Evolutionary conservation across 2,797 vertebrate genomes (phyloP).

Genomic region (Paedocypris micromegethes): DNA sequence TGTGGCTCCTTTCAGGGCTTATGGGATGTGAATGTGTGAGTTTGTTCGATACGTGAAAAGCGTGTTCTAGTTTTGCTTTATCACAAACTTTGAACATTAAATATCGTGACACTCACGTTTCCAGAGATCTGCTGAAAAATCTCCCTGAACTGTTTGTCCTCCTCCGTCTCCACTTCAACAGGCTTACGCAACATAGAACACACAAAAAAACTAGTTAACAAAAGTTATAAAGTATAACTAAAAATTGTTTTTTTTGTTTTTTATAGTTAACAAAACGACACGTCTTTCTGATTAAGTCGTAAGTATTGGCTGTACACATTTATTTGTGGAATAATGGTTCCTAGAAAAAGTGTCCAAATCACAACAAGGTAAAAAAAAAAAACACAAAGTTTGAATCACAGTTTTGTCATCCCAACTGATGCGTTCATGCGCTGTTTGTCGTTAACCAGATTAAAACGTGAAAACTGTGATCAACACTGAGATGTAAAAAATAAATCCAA

Average conservation of each 20-base stretch:
- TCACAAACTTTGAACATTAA: not conserved
- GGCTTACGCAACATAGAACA: not conserved
- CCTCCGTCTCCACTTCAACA: constrained; percentile 69
- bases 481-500: too few species aligned
- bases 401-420: not conserved
- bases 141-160: constrained; percentile 81
- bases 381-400: not conserved
- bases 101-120: constrained; percentile 72
- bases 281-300: too few species aligned
- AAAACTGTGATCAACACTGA: not conserved
- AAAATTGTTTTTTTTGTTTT: not conserved
- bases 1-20: too few species aligned
- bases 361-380: not conserved
- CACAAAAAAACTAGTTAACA: not conserved
- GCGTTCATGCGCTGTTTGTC: not conserved
- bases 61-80: too few species aligned
- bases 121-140: constrained; percentile 91
- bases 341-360: not conserved
- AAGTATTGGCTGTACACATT: too few species aligned
- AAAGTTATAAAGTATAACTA: not conserved
- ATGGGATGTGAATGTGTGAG: too few species aligned
- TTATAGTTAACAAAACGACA: not conserved
- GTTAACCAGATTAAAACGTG: constrained; percentile 1
- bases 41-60: too few species aligned
- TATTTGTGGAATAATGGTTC: too few species aligned